Evolutionary conservation across 1,140 invertebrate genomes (phyloP).

Genomic region (Octopus bimaculoides): DNA sequence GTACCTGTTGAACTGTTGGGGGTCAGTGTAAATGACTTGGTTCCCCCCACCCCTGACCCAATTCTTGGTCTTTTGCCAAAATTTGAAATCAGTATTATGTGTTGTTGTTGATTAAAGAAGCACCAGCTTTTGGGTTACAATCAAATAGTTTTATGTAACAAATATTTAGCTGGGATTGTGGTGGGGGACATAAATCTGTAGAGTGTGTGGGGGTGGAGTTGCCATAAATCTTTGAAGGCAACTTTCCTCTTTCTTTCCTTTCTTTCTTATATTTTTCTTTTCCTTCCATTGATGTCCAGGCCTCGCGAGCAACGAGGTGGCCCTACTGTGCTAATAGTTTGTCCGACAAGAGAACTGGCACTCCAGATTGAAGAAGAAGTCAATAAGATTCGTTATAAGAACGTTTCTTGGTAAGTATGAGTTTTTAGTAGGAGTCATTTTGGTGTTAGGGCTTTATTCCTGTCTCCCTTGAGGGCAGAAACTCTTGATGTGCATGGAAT

Average conservation of each 20-base stretch:
- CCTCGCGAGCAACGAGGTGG: slow-evolving; percentile 70
- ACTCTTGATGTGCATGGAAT: too few species aligned
- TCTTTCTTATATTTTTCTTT: background rate
- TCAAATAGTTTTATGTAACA: background rate
- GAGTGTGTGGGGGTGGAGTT: background rate
- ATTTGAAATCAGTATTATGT: too few species aligned
- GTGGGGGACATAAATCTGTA: background rate
- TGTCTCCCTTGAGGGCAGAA: too few species aligned
- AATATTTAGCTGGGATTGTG: background rate
- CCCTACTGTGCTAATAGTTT: slow-evolving; percentile 81
- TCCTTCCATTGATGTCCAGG: slow-evolving; percentile 28
- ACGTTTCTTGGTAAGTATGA: slow-evolving; percentile 74
- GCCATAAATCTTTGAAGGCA: background rate
- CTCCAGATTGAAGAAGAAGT: slow-evolving; percentile 85
- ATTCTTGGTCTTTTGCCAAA: too few species aligned
- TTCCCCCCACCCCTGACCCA: too few species aligned
- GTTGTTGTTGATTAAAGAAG: background rate
- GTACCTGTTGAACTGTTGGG: too few species aligned
- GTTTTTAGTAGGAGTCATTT: background rate
- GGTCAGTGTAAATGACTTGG: too few species aligned
- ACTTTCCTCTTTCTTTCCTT: background rate
- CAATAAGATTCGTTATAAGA: slow-evolving; percentile 78
- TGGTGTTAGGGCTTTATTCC: too few species aligned
- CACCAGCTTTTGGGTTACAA: background rate
- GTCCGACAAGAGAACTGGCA: slow-evolving; percentile 87